These are phyloP conservation scores for Thripadectes ignobilis DNA, from an alignment of 2,797 vertebrate species.

Conservation along the genomic window DNA sequence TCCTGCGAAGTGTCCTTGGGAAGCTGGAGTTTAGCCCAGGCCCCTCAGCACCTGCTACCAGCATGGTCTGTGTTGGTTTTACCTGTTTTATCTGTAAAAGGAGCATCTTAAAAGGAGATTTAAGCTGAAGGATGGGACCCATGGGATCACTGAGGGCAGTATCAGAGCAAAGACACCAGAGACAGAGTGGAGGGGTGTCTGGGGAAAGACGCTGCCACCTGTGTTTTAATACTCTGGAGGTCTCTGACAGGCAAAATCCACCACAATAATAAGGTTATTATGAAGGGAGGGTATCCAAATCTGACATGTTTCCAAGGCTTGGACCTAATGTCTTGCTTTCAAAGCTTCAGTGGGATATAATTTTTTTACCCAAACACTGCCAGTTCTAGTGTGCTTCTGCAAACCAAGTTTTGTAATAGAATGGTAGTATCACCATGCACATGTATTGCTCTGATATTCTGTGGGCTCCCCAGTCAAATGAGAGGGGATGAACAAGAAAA, in stretches of 20 bases:
- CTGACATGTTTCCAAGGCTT: neutral
- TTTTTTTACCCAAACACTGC: neutral
- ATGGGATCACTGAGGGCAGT: neutral
- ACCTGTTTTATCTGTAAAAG: neutral
- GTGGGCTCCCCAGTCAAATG: neutral
- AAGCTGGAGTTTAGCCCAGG: neutral
- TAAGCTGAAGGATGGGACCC: neutral
- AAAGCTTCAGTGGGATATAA: neutral
- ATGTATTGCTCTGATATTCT: neutral
- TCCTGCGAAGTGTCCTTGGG: neutral
- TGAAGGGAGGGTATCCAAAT: neutral
- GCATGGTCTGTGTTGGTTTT: neutral
- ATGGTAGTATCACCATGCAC: neutral
- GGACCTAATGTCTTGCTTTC: neutral
- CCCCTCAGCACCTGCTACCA: neutral
- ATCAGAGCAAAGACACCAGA: neutral
- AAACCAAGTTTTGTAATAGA: neutral
- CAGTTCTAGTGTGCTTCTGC: neutral
- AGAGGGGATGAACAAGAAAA: constrained; percentile 25
- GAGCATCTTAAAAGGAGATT: neutral
- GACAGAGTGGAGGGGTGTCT: neutral
- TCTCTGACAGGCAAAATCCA: neutral
- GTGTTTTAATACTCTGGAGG: neutral
- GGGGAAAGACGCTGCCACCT: accelerated
- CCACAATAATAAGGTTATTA: neutral